Percentiles rank a stretch among this genome's conserved stretches.
Evolutionary conservation across 2,797 vertebrate species (phyloP).

Genomic region (Sebastes oblongus): DNA sequence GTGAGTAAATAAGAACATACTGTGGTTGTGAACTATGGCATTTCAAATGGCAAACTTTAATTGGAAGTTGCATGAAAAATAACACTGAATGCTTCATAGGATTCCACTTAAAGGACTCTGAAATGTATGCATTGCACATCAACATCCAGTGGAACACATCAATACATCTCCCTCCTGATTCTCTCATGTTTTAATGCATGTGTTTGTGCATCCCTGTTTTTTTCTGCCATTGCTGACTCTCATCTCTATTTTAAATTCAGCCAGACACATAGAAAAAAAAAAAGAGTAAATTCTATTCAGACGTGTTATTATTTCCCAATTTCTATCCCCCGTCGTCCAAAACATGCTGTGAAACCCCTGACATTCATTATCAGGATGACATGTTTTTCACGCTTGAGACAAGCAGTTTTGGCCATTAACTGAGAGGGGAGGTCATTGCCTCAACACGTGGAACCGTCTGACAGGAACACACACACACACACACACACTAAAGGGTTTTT

Average conservation of each 20-base stretch:
- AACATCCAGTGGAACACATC: not conserved
- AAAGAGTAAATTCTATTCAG: constrained; percentile 42
- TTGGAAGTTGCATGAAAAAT: constrained; percentile 3
- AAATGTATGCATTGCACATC: not conserved
- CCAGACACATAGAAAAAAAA: not conserved
- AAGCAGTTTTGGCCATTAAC: constrained; percentile 70
- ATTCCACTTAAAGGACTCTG: not conserved
- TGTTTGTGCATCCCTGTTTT: not conserved
- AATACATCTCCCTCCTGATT: not conserved
- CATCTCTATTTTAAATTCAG: constrained; percentile 55
- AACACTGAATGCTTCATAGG: not conserved
- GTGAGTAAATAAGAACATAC: not conserved
- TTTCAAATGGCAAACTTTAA: constrained; percentile 27
- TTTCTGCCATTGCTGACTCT: not conserved
- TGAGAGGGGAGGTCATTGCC: constrained; percentile 55
- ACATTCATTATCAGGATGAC: constrained; percentile 75
- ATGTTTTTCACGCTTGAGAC: constrained; percentile 74
- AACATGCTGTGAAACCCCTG: constrained; percentile 62
- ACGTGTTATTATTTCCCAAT: constrained; percentile 67
- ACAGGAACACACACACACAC: constrained; percentile 27
- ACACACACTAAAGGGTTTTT: constrained; percentile 43
- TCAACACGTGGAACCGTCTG: constrained; percentile 42
- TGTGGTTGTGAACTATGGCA: not conserved
- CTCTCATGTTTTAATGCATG: constrained; percentile 24
- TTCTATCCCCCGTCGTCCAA: constrained; percentile 60